Conservation (phyloP, 2,113 vertebrate genomes). For the Toxotes jaculatrix region DNA sequence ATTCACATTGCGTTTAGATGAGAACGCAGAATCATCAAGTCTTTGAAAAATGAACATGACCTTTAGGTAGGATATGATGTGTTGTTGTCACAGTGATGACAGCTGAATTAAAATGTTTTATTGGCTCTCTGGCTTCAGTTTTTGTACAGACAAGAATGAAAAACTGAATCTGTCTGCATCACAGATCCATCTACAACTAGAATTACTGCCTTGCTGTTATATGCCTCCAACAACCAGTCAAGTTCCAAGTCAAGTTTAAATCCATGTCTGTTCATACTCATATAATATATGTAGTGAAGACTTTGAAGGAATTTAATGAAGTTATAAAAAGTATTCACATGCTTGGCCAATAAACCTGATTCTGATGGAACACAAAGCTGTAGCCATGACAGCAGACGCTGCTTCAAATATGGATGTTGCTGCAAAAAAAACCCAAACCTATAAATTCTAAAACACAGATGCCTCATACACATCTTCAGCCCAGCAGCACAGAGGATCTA, state of each 20-base stretch:
- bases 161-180: neutral
- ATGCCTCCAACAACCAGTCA: neutral
- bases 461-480: no score
- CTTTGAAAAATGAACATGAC: neutral
- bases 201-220: neutral
- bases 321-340: no score
- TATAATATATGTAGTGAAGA: neutral
- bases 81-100: neutral
- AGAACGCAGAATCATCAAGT: neutral
- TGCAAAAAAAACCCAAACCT: no score
- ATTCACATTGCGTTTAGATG: neutral
- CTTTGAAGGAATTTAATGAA: neutral
- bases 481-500: neutral
- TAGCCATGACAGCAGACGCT: no score
- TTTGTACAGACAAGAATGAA: constrained; percentile 5
- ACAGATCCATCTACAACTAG: neutral
- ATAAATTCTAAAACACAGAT: no score
- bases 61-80: no score
- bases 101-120: neutral
- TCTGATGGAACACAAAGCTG: no score
- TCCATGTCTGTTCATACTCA: neutral
- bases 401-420: no score
- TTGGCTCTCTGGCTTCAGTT: constrained; percentile 15
- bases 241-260: neutral
- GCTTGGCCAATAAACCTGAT: no score